These are phyloP conservation scores for Oplegnathus fasciatus DNA, from an alignment of 2,113 vertebrate species.

Conservation along the genomic window DNA sequence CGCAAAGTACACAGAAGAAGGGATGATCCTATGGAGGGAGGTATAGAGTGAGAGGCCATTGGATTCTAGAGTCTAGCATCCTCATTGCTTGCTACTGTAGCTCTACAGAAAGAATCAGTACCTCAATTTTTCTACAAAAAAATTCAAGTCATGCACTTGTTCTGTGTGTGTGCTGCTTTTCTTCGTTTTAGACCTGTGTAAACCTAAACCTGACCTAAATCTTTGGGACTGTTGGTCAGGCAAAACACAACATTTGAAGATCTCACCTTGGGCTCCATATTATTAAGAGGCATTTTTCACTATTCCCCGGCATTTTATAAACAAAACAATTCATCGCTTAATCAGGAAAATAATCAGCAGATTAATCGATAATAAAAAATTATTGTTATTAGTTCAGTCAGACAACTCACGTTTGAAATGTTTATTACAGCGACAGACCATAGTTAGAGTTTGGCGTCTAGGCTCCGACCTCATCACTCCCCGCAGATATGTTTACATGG, in stretches of 20 bases:
- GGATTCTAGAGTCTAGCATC: background rate
- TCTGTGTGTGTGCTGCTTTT: no score
- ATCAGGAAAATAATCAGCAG: slow-evolving; percentile 5
- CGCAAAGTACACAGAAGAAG: slow-evolving; percentile 58
- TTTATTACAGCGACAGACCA: no score
- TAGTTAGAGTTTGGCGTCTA: no score
- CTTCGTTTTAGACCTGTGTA: no score
- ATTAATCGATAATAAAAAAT: background rate
- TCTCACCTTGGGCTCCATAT: background rate
- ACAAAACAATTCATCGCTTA: background rate
- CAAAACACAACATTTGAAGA: background rate
- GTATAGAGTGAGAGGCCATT: slow-evolving; percentile 20
- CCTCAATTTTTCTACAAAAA: no score
- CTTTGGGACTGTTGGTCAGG: no score
- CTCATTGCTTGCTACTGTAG: background rate
- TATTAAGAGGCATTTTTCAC: background rate
- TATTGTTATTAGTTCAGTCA: no score
- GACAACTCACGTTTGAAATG: no score
- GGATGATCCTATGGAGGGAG: slow-evolving; percentile 50
- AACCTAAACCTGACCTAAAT: no score
- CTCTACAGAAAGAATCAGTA: background rate
- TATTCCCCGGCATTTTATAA: background rate
- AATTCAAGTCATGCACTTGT: no score
- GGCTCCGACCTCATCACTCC: no score
- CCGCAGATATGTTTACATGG: no score